Evolutionary conservation across 2,113 vertebrate genomes (phyloP).

Genomic region (Rostratula benghalensis): DNA sequence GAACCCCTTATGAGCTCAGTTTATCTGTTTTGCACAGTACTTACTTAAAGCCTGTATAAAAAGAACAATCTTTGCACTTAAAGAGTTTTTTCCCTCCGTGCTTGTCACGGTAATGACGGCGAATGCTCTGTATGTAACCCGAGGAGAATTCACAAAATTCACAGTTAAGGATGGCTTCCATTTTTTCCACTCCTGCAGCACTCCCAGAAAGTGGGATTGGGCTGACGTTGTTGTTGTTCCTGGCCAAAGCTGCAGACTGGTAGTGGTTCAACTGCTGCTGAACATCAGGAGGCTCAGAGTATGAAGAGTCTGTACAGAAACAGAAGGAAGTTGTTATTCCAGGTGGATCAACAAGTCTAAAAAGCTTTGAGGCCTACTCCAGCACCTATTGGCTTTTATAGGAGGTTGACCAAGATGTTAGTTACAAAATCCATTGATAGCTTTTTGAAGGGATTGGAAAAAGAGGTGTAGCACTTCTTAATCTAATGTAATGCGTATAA

Average conservation of each 20-base stretch:
- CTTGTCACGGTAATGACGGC: slow-evolving; percentile 96
- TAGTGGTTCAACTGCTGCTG: slow-evolving; percentile 95
- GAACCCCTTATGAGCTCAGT: neutral
- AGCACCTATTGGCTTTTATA: neutral
- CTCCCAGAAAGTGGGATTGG: slow-evolving; percentile 74
- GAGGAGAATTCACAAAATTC: slow-evolving; percentile 99
- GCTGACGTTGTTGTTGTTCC: slow-evolving; percentile 83
- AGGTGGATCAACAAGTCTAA: neutral
- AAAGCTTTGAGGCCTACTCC: neutral
- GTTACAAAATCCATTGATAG: neutral
- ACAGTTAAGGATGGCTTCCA: slow-evolving; percentile 87
- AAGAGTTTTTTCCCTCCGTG: slow-evolving; percentile 98
- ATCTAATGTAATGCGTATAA: neutral
- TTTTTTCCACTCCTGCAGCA: slow-evolving; percentile 70
- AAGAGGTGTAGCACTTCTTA: neutral
- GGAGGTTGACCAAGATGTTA: neutral
- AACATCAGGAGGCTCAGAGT: slow-evolving; percentile 92
- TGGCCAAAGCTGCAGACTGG: slow-evolving; percentile 87
- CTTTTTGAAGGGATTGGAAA: neutral
- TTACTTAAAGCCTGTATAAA: slow-evolving; percentile 99
- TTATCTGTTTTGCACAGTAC: slow-evolving; percentile 30
- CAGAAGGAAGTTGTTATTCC: neutral
- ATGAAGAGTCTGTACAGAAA: slow-evolving; percentile 81
- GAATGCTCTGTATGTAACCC: slow-evolving; percentile 97
- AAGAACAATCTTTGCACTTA: slow-evolving; percentile 98